Evolutionary conservation across 2,113 vertebrate species (phyloP), one percentile per base, ranked within the genome.

Genomic region (Brachyhypopomus occidentalis): DNA sequence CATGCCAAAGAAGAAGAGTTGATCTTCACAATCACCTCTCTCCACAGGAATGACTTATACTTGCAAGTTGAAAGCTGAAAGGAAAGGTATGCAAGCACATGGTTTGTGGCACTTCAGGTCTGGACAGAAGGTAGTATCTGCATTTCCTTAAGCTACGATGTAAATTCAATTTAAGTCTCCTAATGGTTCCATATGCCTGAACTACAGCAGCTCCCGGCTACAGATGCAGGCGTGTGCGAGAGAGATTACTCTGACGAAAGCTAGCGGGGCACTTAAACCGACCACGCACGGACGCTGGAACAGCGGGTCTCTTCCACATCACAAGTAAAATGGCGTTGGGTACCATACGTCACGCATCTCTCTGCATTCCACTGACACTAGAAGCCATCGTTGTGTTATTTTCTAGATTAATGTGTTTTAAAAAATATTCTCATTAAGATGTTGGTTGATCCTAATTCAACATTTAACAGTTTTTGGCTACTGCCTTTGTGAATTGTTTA

Each of bases 101-200:
- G 66, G 34, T 66, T 66, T 62, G 56, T 11, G 45, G 75, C 23
- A 58, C 81, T 58, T 67, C 27, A 58, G 77, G 75, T 71, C 23
- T 63, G 34, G 25, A 74, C 76, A 74, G 38, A 55, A 4, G 69
- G 63, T 75, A 45, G 62, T 67, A 81, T 85, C 83, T 60, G 45
- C 78, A 83, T 87, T 76, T 84, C 71, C 75, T 83, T 81, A 70
- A 86, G 76, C 84, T 82, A 82, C 77, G 80, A 82, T 75, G 72
- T 73, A 85, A 81, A 88, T 88, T 87, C 58, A 85, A 87, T 87
- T 76, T 85, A 88, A 64, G 79, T 83, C 74, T 70, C 64, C 79
- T 80, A 80, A 85, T 87, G 75, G 71, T 85, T 85, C 84, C 86
- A 85, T 84, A 87, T 87, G 84, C 64, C 52, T 58, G 72, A 23